Percentiles rank a stretch among this genome's conserved stretches.
phyloP scores from a whole-genome alignment of 2,797 vertebrate species.

The Parauchenoglanis punctatus region DNA sequence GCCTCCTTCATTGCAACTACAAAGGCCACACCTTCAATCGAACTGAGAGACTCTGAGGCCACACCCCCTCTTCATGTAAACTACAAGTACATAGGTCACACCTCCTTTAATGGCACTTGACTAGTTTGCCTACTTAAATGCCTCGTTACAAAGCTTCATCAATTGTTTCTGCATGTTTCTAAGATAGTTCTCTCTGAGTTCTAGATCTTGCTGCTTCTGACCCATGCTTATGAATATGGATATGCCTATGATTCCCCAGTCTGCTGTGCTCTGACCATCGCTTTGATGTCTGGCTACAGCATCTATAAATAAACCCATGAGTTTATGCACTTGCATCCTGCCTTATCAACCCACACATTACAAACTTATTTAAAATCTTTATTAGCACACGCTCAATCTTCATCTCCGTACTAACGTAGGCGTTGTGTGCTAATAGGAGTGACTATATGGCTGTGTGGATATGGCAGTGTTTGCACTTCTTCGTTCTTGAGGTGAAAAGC shows the following conservation, averaged over 20 bases:
- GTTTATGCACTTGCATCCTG: background rate
- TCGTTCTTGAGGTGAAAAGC: constrained; percentile 46
- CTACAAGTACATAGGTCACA: background rate
- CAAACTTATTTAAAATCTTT: background rate
- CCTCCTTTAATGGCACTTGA: background rate
- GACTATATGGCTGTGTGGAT: background rate
- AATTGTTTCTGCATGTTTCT: background rate
- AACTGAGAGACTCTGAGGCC: background rate
- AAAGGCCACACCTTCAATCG: background rate
- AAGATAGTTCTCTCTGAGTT: background rate
- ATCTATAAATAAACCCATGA: background rate
- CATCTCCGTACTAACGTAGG: background rate
- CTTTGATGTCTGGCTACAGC: background rate
- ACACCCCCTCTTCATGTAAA: background rate
- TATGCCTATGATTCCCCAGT: background rate
- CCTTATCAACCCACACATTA: background rate
- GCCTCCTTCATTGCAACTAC: background rate
- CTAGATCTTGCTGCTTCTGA: background rate
- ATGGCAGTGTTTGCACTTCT: constrained; percentile 33
- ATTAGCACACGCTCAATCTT: background rate
- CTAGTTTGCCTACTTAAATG: background rate
- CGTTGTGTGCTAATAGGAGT: background rate
- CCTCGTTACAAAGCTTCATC: background rate
- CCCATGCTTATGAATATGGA: background rate
- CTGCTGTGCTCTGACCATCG: background rate